These are phyloP conservation scores for Solen grandis DNA, from an alignment of 1,140 invertebrate genomes.

Conservation along the genomic window DNA sequence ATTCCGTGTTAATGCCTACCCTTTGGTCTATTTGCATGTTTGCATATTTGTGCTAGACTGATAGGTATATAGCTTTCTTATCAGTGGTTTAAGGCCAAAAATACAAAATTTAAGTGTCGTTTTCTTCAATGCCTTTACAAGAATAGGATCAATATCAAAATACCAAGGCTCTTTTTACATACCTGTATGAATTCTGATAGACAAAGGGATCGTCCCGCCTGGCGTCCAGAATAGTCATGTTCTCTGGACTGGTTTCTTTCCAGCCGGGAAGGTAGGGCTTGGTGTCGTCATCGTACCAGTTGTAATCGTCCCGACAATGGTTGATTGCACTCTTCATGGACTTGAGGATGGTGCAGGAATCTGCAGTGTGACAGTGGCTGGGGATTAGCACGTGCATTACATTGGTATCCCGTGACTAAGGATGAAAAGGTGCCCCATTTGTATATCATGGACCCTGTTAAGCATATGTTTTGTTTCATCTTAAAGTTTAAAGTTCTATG, in stretches of 20 bases:
- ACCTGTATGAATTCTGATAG: slow-evolving; percentile 71
- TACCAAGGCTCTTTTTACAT: no score
- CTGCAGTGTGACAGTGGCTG: slow-evolving; percentile 59
- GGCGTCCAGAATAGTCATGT: slow-evolving; percentile 57
- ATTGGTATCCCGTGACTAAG: background rate
- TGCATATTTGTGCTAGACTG: no score
- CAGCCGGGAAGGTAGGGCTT: slow-evolving; percentile 76
- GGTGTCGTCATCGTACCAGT: slow-evolving; percentile 79
- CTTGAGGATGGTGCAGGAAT: slow-evolving; percentile 74
- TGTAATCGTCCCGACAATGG: slow-evolving; percentile 78
- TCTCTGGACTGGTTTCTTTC: slow-evolving; percentile 62
- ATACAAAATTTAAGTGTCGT: no score
- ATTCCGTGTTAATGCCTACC: no score
- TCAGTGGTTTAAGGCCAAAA: no score
- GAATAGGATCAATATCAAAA: no score
- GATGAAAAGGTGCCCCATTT: background rate
- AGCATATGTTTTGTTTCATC: background rate
- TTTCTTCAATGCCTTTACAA: no score
- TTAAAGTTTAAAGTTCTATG: background rate
- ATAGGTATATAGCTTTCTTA: no score
- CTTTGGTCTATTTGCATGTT: no score
- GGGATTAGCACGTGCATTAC: no score
- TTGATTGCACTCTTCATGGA: slow-evolving; percentile 66
- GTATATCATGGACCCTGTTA: background rate
- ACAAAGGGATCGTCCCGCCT: slow-evolving; percentile 72